A percentile compares a stretch with the other conserved stretches of the same genome.
Conservation (phyloP, 2,888 invertebrate genomes). For the Caenorhabditis sp. region DNA sequence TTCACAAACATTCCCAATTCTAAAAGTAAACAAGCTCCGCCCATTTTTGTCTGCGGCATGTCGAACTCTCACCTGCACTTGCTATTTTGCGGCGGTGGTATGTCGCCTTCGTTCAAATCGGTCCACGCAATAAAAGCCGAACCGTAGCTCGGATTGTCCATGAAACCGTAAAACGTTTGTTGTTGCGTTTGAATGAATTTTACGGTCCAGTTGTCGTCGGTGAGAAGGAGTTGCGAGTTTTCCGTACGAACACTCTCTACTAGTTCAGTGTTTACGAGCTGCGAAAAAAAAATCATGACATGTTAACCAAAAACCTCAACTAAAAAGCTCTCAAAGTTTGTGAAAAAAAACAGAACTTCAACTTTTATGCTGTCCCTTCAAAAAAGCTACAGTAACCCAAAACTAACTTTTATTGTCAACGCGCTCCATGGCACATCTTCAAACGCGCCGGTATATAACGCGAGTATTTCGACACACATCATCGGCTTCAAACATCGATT, state of each 20-base stretch:
- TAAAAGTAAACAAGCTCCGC: no score
- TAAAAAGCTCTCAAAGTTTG: no score
- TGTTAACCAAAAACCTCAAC: no score
- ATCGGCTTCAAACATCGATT: constrained; percentile 27
- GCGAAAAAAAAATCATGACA: constrained; percentile 2
- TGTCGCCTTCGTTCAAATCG: constrained; percentile 46
- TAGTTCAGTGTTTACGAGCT: not conserved
- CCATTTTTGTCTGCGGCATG: no score
- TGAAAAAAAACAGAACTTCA: not conserved
- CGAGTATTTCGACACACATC: constrained; percentile 37
- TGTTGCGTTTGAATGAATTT: constrained; percentile 4
- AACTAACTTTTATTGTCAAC: constrained; percentile 14
- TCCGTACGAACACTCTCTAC: constrained; percentile 10
- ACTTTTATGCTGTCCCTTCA: no score
- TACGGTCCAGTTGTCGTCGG: constrained; percentile 50
- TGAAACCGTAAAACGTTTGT: constrained; percentile 42
- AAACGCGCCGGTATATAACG: constrained; percentile 46
- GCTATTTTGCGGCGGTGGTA: constrained; percentile 30
- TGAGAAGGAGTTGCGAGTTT: constrained; percentile 45
- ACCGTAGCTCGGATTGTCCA: constrained; percentile 42
- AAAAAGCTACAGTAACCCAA: no score
- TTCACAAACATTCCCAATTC: constrained; percentile 5
- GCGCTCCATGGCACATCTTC: constrained; percentile 62
- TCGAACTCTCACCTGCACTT: constrained; percentile 22
- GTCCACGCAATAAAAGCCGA: constrained; percentile 51